phyloP scores from a whole-genome alignment of 2,888 invertebrate species.

The Agonum fuliginosum region DNA sequence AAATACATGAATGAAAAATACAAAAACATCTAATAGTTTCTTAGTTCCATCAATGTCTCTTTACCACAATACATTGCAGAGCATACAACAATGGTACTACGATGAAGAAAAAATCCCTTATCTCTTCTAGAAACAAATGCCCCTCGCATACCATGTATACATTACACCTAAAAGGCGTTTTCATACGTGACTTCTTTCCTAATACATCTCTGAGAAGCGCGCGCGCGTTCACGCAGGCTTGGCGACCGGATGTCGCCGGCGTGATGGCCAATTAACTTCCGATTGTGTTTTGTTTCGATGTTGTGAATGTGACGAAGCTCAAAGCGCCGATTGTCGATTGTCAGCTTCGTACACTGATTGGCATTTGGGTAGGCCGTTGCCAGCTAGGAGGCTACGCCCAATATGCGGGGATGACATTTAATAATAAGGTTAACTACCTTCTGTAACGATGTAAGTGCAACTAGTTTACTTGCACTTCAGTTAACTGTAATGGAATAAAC shows the following conservation, averaged over 20 bases:
- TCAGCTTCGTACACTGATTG: conserved; percentile 22
- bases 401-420: conserved; percentile 1
- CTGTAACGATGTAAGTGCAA: too few relatives aligned
- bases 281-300: conserved; percentile 54
- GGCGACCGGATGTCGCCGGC: conserved; percentile 55
- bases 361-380: background rate
- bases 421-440: too few relatives aligned
- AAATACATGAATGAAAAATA: too few relatives aligned
- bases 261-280: conserved; percentile 59
- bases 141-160: conserved; percentile 41
- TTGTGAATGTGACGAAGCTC: background rate
- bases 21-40: too few relatives aligned
- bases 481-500: too few relatives aligned
- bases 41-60: background rate
- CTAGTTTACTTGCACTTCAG: too few relatives aligned
- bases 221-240: conserved; percentile 13
- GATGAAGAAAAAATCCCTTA: conserved; percentile 15
- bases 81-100: background rate
- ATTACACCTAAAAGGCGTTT: conserved; percentile 31
- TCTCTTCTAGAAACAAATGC: conserved; percentile 14
- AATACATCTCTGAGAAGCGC: conserved; percentile 17
- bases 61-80: background rate
- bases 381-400: background rate
- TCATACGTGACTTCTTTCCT: conserved; percentile 37
- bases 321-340: conserved; percentile 20